Conservation (phyloP, 2,888 invertebrate genomes). For the Keiferia lycopersicella region DNA sequence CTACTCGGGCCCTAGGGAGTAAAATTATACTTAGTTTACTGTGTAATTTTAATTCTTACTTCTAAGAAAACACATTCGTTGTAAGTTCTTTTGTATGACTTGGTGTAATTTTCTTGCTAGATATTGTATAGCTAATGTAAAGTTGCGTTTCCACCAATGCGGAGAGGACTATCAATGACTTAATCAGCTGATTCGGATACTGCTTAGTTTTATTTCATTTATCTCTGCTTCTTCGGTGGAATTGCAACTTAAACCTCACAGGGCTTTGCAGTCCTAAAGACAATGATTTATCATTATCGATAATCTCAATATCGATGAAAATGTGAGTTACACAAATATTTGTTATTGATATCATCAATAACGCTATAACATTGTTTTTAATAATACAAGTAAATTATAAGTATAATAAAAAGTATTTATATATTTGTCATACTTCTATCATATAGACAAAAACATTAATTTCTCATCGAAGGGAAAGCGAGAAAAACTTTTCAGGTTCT, state of each 20-base stretch:
- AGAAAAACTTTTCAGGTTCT: no score
- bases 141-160: no score
- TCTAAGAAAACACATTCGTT: conserved; percentile 8
- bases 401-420: neutral
- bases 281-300: neutral
- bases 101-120: neutral
- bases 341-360: neutral
- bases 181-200: no score
- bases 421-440: neutral
- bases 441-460: neutral
- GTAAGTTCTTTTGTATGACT: neutral
- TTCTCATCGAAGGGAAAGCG: no score
- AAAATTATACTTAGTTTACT: neutral
- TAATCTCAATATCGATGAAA: neutral
- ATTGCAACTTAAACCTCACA: no score
- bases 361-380: neutral
- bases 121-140: neutral
- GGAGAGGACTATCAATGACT: no score
- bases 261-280: neutral
- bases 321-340: neutral
- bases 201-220: no score
- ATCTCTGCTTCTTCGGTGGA: no score
- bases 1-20: neutral
- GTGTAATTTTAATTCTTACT: conserved; percentile 6
- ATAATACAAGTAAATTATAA: no score